These are phyloP conservation scores for Macrocentrus cingulum DNA, from an alignment of 1,140 invertebrate species.

Conservation along the genomic window DNA sequence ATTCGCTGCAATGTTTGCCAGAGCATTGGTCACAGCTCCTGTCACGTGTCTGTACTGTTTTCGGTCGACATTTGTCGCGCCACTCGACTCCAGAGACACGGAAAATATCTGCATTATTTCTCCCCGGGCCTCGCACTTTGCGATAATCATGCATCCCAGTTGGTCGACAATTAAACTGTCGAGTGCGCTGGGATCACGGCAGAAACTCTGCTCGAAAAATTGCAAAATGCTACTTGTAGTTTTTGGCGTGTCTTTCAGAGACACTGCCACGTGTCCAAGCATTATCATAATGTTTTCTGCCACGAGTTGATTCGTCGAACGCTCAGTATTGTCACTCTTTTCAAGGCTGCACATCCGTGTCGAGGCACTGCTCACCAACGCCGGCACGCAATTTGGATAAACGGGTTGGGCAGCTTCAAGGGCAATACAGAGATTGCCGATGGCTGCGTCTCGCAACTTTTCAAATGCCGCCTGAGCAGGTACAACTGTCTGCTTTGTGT, in stretches of 20 bases:
- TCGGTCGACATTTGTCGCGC: conserved; percentile 71
- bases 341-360: conserved; percentile 91
- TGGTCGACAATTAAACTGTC: conserved; percentile 96
- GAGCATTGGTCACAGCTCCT: conserved; percentile 89
- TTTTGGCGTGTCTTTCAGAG: conserved; percentile 87
- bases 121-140: conserved; percentile 77
- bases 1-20: conserved; percentile 92
- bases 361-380: conserved; percentile 91
- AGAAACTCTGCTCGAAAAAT: conserved; percentile 96
- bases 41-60: conserved; percentile 89
- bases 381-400: conserved; percentile 90
- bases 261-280: conserved; percentile 94
- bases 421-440: conserved; percentile 93
- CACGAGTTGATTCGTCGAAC: conserved; percentile 66
- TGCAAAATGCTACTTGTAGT: conserved; percentile 94
- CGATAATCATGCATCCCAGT: conserved; percentile 95
- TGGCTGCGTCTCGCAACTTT: conserved; percentile 87
- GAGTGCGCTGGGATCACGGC: conserved; percentile 81
- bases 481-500: conserved; percentile 39
- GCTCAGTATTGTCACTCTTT: conserved; percentile 65
- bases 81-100: conserved; percentile 91
- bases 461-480: conserved; percentile 75
- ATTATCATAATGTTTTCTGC: conserved; percentile 97
- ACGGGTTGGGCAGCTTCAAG: conserved; percentile 83
- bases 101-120: conserved; percentile 99